A percentile compares a stretch with the other conserved stretches of the same genome.
These are phyloP conservation scores for Meloidogyne exigua DNA, from an alignment of 1,140 invertebrate species.

Conservation along the genomic window DNA sequence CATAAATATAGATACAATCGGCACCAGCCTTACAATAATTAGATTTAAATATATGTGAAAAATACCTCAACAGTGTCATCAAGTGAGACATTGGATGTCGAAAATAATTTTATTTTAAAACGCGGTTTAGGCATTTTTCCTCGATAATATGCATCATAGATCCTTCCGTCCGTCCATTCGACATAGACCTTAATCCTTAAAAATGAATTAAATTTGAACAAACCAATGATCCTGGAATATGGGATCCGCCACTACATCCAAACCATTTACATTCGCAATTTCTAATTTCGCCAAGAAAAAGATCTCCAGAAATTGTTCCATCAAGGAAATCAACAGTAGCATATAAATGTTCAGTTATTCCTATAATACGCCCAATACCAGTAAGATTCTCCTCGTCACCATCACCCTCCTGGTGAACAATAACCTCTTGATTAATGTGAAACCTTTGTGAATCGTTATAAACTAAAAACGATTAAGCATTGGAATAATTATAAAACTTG, in stretches of 20 bases:
- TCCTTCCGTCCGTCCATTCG: conserved; percentile 28
- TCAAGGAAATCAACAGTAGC: conserved; percentile 38
- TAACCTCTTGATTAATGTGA: conserved; percentile 19
- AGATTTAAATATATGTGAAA: neutral
- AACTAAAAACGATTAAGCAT: neutral
- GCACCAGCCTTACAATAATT: neutral
- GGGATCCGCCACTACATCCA: conserved; percentile 35
- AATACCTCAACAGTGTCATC: conserved; percentile 17
- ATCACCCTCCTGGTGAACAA: conserved; percentile 23
- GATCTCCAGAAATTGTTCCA: conserved; percentile 25
- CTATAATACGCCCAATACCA: conserved; percentile 17
- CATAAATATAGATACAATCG: conserved; percentile 5
- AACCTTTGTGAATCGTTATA: conserved; percentile 15
- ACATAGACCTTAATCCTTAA: conserved; percentile 30
- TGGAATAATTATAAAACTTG: neutral
- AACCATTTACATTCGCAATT: conserved; percentile 38
- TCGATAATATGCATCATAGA: conserved; percentile 32
- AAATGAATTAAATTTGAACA: neutral
- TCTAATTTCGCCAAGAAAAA: conserved; percentile 33
- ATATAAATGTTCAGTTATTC: conserved; percentile 27
- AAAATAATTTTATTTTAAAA: conserved; percentile 12
- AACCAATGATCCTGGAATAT: conserved; percentile 36
- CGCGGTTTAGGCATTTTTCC: conserved; percentile 26
- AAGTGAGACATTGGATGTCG: neutral
- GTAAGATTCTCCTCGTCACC: conserved; percentile 15